phyloP scores from a whole-genome alignment of 2,888 invertebrate species.

The Napeogenes inachia region DNA sequence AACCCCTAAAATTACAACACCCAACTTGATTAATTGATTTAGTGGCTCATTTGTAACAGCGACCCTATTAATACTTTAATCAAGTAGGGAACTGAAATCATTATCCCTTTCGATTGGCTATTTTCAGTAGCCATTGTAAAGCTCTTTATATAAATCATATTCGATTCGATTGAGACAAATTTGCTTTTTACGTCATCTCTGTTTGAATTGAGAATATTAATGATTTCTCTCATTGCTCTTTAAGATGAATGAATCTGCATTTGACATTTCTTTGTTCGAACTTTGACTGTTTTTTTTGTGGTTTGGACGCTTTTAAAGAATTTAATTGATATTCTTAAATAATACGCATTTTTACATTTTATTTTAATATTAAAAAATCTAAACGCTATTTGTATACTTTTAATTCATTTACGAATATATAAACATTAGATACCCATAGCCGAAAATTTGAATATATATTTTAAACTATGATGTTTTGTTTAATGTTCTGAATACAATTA shows the following conservation, averaged over 20 bases:
- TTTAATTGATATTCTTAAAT: too few relatives aligned
- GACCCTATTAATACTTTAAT: neutral
- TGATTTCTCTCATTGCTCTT: neutral
- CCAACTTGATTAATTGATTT: neutral
- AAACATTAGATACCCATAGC: too few relatives aligned
- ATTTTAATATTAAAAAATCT: too few relatives aligned
- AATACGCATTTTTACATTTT: too few relatives aligned
- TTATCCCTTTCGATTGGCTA: constrained; percentile 3
- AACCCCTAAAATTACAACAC: neutral
- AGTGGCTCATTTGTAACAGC: constrained; percentile 2
- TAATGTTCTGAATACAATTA: too few relatives aligned
- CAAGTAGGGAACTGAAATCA: neutral
- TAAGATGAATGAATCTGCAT: neutral
- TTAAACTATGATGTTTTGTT: too few relatives aligned
- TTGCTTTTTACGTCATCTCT: neutral
- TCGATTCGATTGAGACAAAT: neutral
- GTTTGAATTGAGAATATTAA: neutral
- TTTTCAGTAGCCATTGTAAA: constrained; percentile 2
- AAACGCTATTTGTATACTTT: too few relatives aligned
- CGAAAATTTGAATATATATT: too few relatives aligned
- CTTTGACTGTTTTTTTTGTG: too few relatives aligned
- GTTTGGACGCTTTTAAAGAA: too few relatives aligned
- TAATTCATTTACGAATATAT: too few relatives aligned
- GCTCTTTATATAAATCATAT: neutral
- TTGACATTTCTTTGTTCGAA: too few relatives aligned